Evolutionary conservation across 2,888 invertebrate species (phyloP), one percentile per base, ranked within the genome.

Genomic region (Plusia festucae): DNA sequence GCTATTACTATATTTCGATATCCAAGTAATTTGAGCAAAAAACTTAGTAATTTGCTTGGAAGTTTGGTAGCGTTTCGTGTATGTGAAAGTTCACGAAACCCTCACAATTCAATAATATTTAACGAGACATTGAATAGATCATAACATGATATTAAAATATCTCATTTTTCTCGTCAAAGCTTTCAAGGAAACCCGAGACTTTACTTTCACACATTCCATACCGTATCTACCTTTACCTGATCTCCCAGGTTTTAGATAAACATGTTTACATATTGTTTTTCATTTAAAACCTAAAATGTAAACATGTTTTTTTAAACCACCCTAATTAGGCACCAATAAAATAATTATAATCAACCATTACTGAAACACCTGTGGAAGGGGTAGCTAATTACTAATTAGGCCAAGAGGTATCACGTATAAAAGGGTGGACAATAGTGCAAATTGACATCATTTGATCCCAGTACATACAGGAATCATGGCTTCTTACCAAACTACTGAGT

Each of bases 391-490:
- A 80, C 78, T 82, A 81, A 85, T 83, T 73, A 83, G 24, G 18
- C 63, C 53, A 65, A 18, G n/a, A 53, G 52, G 52, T 56, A 24
- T 53, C 65, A 60, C 49, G 56, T 82, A 86, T 85, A 86, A 79
- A 72, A 75, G 68, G 67, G 59, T 56, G 56, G 53, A 66, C 54
- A 1, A 69, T 20, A 53, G 34, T 54, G 44, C 24, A 62, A 60
- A 63, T 61, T 60, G 55, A 53, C 53, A 81, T 82, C 82, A 87
- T 78, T 86, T 65, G 59, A 72, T 76, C 77, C 83, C 82, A 86
- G 84, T 85, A 65, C 70, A 60, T 63, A 53, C 46, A 70, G 68
- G 57, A 68, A 80, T 54, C 68, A 85, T 85, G 83, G 73, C 58
- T 60, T 79, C 84, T 24, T 76, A 77, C 53, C 76, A 79, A 60